A percentile compares a stretch with the other conserved stretches of the same genome.
phyloP scores from a whole-genome alignment of 1,140 invertebrate genomes.

The Drosophila serrata region DNA sequence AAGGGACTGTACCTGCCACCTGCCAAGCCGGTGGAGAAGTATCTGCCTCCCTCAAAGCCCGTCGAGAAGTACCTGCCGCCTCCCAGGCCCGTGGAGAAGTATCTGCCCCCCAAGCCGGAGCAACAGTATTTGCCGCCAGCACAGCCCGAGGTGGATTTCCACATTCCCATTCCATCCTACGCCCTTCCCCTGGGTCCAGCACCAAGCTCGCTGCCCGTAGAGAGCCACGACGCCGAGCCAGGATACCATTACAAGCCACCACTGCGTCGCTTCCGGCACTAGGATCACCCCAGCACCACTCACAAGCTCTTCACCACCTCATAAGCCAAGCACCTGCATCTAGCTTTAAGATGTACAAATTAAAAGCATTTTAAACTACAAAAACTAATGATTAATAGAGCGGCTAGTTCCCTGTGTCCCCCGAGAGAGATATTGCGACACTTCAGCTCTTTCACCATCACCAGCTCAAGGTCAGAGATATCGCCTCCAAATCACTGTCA shows the following conservation, averaged over 20 bases:
- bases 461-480: slow-evolving; percentile 51
- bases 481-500: slow-evolving; percentile 49
- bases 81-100: slow-evolving; percentile 31
- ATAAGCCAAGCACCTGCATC: slow-evolving; percentile 43
- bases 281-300: slow-evolving; percentile 3
- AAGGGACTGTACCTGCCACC: slow-evolving; percentile 44
- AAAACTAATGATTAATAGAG: slow-evolving; percentile 9
- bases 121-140: slow-evolving; percentile 25
- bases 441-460: slow-evolving; percentile 37
- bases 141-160: slow-evolving; percentile 38
- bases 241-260: slow-evolving; percentile 67
- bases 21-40: slow-evolving; percentile 38
- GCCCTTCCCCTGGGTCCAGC: slow-evolving; percentile 57
- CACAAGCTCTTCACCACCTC: slow-evolving; percentile 5
- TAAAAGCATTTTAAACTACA: slow-evolving; percentile 49
- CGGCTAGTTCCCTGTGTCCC: not conserved
- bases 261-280: slow-evolving; percentile 62
- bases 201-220: slow-evolving; percentile 26
- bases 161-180: slow-evolving; percentile 70
- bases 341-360: slow-evolving; percentile 62
- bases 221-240: slow-evolving; percentile 21
- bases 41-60: slow-evolving; percentile 53
- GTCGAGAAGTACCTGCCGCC: slow-evolving; percentile 56
- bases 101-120: slow-evolving; percentile 31
- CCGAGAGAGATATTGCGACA: slow-evolving; percentile 37